Conservation (phyloP, 2,888 invertebrate species). For the Microctonus aethiopoides region DNA sequence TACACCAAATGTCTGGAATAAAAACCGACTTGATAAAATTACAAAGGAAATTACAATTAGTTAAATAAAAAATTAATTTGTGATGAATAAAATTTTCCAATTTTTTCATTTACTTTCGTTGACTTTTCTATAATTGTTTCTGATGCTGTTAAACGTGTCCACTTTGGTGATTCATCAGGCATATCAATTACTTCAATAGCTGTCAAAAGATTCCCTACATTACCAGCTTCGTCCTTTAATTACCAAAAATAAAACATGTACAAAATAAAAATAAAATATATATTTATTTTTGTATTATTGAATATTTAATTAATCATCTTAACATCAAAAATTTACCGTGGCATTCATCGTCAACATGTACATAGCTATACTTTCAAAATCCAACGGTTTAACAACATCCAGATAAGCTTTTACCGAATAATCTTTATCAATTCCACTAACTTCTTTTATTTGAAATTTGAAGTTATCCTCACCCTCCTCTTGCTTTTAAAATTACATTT, state of each 20-base stretch:
- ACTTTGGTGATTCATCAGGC: slow-evolving; percentile 72
- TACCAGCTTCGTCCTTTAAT: slow-evolving; percentile 67
- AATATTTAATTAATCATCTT: too few species aligned
- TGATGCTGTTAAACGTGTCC: slow-evolving; percentile 71
- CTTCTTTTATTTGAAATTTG: slow-evolving; percentile 12
- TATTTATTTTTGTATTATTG: neutral
- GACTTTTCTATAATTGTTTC: slow-evolving; percentile 71
- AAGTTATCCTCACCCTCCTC: slow-evolving; percentile 36
- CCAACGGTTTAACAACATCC: slow-evolving; percentile 46
- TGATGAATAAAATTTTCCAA: too few species aligned
- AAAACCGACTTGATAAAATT: neutral
- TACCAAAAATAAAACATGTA: too few species aligned
- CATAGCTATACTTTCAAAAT: slow-evolving; percentile 68
- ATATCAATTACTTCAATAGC: slow-evolving; percentile 73
- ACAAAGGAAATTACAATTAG: too few species aligned
- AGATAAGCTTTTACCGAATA: slow-evolving; percentile 41
- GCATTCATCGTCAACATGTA: slow-evolving; percentile 71
- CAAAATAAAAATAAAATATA: slow-evolving; percentile 19
- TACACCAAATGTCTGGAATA: slow-evolving; percentile 64
- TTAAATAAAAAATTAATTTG: too few species aligned
- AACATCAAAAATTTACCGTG: slow-evolving; percentile 66
- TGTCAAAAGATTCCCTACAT: slow-evolving; percentile 67
- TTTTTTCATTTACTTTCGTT: slow-evolving; percentile 49
- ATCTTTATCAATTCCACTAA: slow-evolving; percentile 17
- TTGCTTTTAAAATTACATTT: slow-evolving; percentile 37